phyloP scores from a whole-genome alignment of 2,888 invertebrate species.

The Hypselothyrea guttata region DNA sequence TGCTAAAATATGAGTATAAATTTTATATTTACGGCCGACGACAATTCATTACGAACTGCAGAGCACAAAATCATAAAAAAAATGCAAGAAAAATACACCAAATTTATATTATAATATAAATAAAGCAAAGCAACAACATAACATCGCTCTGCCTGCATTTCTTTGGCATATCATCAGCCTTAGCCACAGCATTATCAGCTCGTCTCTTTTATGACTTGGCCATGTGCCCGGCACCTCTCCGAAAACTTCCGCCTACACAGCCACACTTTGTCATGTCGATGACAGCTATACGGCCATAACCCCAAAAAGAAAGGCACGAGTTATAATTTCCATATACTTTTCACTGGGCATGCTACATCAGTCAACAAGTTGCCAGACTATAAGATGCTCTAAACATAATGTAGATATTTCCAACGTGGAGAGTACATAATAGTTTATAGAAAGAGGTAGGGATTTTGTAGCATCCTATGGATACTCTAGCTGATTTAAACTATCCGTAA shows the following conservation, averaged over 20 bases:
- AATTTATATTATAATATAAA: constrained; percentile 4
- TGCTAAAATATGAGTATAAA: constrained; percentile 30
- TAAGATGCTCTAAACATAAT: neutral
- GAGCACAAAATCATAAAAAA: constrained; percentile 3
- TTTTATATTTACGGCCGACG: constrained; percentile 49
- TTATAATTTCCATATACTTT: constrained; percentile 9
- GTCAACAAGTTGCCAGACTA: neutral
- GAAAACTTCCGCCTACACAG: constrained; percentile 19
- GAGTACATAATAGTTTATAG: too few species aligned
- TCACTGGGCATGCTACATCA: neutral
- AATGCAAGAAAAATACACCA: constrained; percentile 16
- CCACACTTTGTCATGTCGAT: constrained; percentile 38
- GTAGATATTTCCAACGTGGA: too few species aligned
- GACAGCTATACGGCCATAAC: constrained; percentile 17
- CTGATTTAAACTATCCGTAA: too few species aligned
- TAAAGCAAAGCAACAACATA: constrained; percentile 10
- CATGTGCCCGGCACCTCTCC: constrained; percentile 19
- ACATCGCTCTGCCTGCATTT: constrained; percentile 28
- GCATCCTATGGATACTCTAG: too few species aligned
- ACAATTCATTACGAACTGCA: constrained; percentile 33
- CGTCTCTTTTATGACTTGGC: constrained; percentile 32
- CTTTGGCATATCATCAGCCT: constrained; percentile 31
- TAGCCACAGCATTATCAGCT: constrained; percentile 21
- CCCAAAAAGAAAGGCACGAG: constrained; percentile 13
- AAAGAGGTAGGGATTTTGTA: too few species aligned